Evolutionary conservation across 2,888 invertebrate genomes (phyloP).

Genomic region (Pyrgus malvae): DNA sequence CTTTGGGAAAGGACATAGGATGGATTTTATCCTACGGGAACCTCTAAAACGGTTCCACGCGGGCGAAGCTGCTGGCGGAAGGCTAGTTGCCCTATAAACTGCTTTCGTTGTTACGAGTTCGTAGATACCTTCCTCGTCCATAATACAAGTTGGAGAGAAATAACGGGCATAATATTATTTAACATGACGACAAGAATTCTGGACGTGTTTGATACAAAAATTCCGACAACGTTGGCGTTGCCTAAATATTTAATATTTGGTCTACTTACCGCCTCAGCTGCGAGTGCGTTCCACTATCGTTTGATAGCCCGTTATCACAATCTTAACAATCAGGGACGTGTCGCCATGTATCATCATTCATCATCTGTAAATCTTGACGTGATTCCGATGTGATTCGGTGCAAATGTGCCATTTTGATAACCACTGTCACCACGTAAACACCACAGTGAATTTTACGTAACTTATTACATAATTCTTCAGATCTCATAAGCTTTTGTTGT

Average conservation of each 20-base stretch:
- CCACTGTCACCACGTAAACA: constrained; percentile 38
- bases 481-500: constrained; percentile 34
- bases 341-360: constrained; percentile 69
- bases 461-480: constrained; percentile 4
- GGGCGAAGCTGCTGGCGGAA: too few species aligned
- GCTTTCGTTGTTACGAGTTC: too few species aligned
- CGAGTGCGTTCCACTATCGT: constrained; percentile 29
- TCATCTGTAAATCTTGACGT: constrained; percentile 66
- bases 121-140: too few species aligned
- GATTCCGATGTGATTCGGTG: constrained; percentile 42
- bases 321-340: constrained; percentile 49
- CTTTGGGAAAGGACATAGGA: too few species aligned
- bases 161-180: background rate
- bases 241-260: constrained; percentile 37
- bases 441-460: constrained; percentile 13
- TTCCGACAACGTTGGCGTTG: constrained; percentile 31
- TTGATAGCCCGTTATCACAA: constrained; percentile 53
- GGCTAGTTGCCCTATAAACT: too few species aligned
- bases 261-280: constrained; percentile 17
- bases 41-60: too few species aligned
- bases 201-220: constrained; percentile 27
- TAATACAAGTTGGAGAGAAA: too few species aligned
- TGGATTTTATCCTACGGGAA: too few species aligned
- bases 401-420: constrained; percentile 56
- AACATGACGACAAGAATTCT: background rate